Base-by-base conservation (phyloP, 2,797 vertebrate species). In the Vireo griseus region DNA sequence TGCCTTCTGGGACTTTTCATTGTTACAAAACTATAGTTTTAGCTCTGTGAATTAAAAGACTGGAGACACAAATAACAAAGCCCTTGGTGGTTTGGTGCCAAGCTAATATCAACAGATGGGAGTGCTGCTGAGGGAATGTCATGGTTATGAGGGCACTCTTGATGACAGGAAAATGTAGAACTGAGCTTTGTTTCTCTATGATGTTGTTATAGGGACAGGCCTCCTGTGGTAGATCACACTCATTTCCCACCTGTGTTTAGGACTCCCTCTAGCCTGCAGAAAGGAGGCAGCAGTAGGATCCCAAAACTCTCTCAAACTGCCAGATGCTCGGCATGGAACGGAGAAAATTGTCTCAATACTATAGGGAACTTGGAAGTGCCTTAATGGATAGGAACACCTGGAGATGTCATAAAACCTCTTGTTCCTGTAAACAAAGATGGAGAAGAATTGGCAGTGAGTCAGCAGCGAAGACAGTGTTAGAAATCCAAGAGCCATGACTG, bases 121-220 rank as follows among this genome's bases (percentile, higher is more conserved):
- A 0, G 0, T 63, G 44, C 51, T 74, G 25, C 2, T 0, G 4
- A 59, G 69, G 78, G 25, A 45, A 61, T 14, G 29, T 21, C 28
- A 13, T 48, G 61, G 37, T 22, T 48, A 16, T 40, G 65, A 83
- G 25, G 26, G 16, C 17, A 48, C 9, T n/a, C 15, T 24, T 33
- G 54, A 42, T 35, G 55, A 45, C 55, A 87, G 45, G 40, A 87
- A 65, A 75, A 76, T 35, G 47, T 42, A 44, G n/a, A 78, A 35
- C 19, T 75, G 62, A 65, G 22, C 48, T 85, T 69, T 39, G 5
- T 59, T 67, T 35, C 33, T 74, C 16, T 42, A 0, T 66, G 33
- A 25, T 24, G 16, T 31, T 20, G 11, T 71, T 57, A 31, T 9
- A 66, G 25, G 31, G 20, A 62, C 44, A 69, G 22, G 35, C 5